Evolutionary conservation across 1,140 invertebrate species (phyloP), one percentile per base, ranked within the genome.

Genomic region (Caenorhabditis tropicalis): DNA sequence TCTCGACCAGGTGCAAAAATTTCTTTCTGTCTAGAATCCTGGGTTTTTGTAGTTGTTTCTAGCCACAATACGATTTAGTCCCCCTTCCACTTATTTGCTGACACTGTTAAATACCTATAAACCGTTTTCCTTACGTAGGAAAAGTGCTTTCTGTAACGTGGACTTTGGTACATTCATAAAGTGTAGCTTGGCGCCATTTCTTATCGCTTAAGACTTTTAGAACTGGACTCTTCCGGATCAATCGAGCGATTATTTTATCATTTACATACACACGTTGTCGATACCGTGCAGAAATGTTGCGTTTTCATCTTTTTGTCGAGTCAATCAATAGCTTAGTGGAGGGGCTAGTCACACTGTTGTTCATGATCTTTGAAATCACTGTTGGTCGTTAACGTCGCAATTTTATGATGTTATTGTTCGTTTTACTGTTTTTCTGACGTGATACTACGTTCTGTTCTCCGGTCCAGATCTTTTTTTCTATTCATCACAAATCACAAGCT

Each of bases 171-270:
- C 36, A 24, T 74, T 43, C 15, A 39, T 43, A 21, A 74, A 74
- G 65, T 74, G 65, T 43, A 74, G 33, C 65, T 74, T 74, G 65
- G 43, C 0, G 65, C 21, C n/a, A 43, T 43, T 46, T 74, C 65
- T 74, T 74, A 74, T 74, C 65, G n/a, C 10, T 21, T 10, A 31
- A 15, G 7, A 24, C 33, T 31, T 65, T 65, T 65, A 19, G 10
- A 21, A 33, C n/a, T 39, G 58, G 58, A 16, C 58, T 74, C 65
- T 74, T 43, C 65, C 65, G 36, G 65, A 74, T 74, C 65, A 74
- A 74, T 74, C 36, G 65, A 74, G 29, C 33, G 65, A 74, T 74
- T 74, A 74, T 46, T 24, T 46, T 43, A 31, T 74, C 36, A 43
- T 24, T 27, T 24, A 33, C 29, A 74, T 36, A 74, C 29, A 74